These are phyloP conservation scores for Penaeus monodon DNA, from an alignment of 2,888 invertebrate species.

Conservation along the genomic window DNA sequence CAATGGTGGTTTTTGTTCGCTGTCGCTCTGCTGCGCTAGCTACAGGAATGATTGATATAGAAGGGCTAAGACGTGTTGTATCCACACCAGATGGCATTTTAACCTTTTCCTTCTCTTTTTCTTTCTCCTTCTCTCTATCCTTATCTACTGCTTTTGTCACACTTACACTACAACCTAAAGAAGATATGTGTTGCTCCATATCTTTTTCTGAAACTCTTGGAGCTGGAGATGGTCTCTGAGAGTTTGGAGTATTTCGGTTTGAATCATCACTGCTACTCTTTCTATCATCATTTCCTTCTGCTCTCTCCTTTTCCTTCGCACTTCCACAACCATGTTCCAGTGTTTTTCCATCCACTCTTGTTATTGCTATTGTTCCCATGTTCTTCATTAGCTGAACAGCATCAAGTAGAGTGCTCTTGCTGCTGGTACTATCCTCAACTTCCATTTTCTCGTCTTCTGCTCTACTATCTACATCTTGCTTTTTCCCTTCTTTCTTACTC, in stretches of 20 bases:
- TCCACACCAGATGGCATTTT: slow-evolving; percentile 64
- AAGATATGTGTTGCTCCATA: slow-evolving; percentile 56
- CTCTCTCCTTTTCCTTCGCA: not conserved
- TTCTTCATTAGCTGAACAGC: slow-evolving; percentile 61
- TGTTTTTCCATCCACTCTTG: slow-evolving; percentile 48
- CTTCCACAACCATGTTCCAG: slow-evolving; percentile 35
- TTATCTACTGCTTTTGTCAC: slow-evolving; percentile 53
- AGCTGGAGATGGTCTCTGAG: slow-evolving; percentile 14
- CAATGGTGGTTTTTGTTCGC: slow-evolving; percentile 43
- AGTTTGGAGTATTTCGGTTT: slow-evolving; percentile 6
- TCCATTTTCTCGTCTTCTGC: slow-evolving; percentile 24
- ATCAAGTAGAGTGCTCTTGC: slow-evolving; percentile 43
- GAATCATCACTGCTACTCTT: slow-evolving; percentile 28
- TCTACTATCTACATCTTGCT: slow-evolving; percentile 31
- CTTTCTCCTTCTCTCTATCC: slow-evolving; percentile 43
- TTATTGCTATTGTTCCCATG: slow-evolving; percentile 63
- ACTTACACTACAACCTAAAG: slow-evolving; percentile 52
- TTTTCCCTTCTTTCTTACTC: too few species aligned
- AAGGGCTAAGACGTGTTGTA: slow-evolving; percentile 62
- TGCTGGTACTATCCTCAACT: not conserved
- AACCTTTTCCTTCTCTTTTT: slow-evolving; percentile 55
- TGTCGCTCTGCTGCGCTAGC: slow-evolving; percentile 41
- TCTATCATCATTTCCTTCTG: slow-evolving; percentile 26
- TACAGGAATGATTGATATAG: slow-evolving; percentile 64
- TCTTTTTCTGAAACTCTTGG: slow-evolving; percentile 32